Conservation (phyloP, 2,888 invertebrate genomes). For the Tetranychus truncatus region DNA sequence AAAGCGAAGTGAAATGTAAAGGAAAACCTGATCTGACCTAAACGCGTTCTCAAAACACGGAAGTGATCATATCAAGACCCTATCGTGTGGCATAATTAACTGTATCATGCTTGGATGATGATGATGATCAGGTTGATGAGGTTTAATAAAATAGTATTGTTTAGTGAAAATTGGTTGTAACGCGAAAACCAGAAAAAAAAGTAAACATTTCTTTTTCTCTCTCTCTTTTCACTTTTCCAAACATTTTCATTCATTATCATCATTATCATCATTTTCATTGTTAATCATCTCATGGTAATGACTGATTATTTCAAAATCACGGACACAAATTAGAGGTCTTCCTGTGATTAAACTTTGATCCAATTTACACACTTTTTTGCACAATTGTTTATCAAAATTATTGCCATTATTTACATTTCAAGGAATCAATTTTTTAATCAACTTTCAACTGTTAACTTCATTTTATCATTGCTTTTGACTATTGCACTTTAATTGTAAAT, state of each 20-base stretch:
- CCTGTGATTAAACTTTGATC: too few relatives aligned
- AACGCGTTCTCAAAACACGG: background rate
- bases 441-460: background rate
- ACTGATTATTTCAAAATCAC: background rate
- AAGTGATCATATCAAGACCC: background rate
- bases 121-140: background rate
- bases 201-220: background rate
- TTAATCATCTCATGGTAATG: background rate
- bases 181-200: background rate
- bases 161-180: background rate
- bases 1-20: background rate
- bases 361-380: too few relatives aligned
- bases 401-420: too few relatives aligned
- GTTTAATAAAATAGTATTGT: background rate
- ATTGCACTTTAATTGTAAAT: background rate
- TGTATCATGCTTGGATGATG: background rate
- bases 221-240: background rate
- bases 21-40: background rate
- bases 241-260: background rate
- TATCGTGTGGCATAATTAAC: slow-evolving; percentile 1
- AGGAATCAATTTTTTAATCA: too few relatives aligned
- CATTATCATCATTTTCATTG: background rate
- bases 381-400: too few relatives aligned
- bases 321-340: background rate
- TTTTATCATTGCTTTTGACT: background rate